Percentiles rank a stretch among this genome's conserved stretches.
These are phyloP conservation scores for Thysanoteuthis rhombus DNA, from an alignment of 2,888 invertebrate genomes.

Conservation along the genomic window DNA sequence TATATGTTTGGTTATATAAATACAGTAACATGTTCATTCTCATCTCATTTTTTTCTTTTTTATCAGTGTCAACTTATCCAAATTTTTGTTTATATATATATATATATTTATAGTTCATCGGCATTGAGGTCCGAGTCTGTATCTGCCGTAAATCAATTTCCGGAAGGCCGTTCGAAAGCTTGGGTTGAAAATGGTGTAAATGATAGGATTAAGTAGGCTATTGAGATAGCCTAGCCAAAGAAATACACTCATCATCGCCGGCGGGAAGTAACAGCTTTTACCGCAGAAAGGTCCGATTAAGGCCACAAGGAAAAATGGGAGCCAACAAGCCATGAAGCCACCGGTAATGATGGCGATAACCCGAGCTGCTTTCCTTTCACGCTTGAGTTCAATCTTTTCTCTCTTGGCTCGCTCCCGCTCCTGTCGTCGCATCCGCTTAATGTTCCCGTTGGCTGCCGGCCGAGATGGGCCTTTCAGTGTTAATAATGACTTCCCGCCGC, in stretches of 20 bases:
- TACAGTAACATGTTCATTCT: not conserved
- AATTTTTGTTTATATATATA: no score
- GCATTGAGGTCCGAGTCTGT: conserved; percentile 37
- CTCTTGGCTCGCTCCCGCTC: conserved; percentile 35
- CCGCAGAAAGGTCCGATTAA: conserved; percentile 85
- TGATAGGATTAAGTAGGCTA: conserved; percentile 90
- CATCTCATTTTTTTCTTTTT: not conserved
- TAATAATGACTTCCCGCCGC: not conserved
- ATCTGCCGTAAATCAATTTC: conserved; percentile 75
- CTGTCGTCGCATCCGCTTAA: not conserved
- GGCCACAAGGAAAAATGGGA: conserved; percentile 94
- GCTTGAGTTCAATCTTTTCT: conserved; percentile 66
- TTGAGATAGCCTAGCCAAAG: conserved; percentile 93
- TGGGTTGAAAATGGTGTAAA: conserved; percentile 93
- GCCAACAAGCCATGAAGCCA: conserved; percentile 90
- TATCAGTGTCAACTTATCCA: not conserved
- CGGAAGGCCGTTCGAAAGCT: conserved; percentile 91
- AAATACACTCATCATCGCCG: conserved; percentile 64
- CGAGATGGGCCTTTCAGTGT: not conserved
- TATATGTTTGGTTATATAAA: not conserved
- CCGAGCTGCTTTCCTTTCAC: conserved; percentile 67
- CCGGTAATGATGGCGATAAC: conserved; percentile 80
- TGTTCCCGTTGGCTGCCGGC: conserved; percentile 21
- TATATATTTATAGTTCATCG: conserved; percentile 19
- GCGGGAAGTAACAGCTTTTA: conserved; percentile 47